Evolutionary conservation across 2,797 vertebrate genomes (phyloP).

Genomic region (Dipus sagitta): DNA sequence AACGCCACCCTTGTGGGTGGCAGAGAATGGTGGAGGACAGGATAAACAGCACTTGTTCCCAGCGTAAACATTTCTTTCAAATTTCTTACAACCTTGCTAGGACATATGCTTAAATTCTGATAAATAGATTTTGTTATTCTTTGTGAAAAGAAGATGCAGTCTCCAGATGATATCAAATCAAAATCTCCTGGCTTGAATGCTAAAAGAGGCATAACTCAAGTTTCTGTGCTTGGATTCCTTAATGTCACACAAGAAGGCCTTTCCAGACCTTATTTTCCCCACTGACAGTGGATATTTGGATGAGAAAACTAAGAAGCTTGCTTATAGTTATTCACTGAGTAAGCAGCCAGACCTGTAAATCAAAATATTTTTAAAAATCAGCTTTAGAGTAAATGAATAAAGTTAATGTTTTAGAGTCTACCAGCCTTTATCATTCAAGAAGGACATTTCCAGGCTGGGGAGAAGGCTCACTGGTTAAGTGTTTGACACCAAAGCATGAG

Average conservation of each 20-base stretch:
- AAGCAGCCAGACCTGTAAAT: neutral
- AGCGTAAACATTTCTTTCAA: neutral
- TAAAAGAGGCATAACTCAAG: no score
- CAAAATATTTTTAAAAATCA: slow-evolving; percentile 47
- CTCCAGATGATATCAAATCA: no score
- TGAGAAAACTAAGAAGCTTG: no score
- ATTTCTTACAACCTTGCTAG: neutral
- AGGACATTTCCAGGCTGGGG: neutral
- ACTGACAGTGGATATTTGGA: no score
- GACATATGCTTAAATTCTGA: neutral
- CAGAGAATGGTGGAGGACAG: neutral
- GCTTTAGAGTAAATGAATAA: neutral
- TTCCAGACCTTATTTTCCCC: no score
- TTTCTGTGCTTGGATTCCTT: no score
- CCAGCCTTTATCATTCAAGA: neutral
- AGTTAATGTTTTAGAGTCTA: neutral
- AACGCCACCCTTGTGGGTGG: neutral
- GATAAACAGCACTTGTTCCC: neutral
- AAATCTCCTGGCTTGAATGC: no score
- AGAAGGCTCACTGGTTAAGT: no score
- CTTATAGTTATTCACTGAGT: no score
- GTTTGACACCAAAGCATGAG: no score
- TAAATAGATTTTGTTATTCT: neutral
- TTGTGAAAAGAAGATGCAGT: neutral
- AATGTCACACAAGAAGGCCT: no score